These are phyloP conservation scores for Leptopilina drosophilae DNA, from an alignment of 2,888 invertebrate genomes.

Conservation along the genomic window DNA sequence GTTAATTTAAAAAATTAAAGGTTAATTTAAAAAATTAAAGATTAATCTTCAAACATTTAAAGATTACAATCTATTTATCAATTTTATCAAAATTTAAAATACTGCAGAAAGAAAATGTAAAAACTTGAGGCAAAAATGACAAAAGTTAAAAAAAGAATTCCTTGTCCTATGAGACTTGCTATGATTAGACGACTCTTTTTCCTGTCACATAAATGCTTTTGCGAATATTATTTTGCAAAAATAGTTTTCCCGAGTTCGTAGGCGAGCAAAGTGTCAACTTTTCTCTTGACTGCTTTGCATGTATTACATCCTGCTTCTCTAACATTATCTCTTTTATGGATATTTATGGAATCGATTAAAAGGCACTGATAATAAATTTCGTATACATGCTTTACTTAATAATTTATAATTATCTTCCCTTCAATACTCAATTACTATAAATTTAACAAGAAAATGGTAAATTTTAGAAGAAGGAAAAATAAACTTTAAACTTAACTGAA, in stretches of 20 bases:
- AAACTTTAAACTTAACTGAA: too few relatives aligned
- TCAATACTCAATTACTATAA: too few relatives aligned
- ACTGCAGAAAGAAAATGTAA: neutral
- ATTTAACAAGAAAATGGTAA: too few relatives aligned
- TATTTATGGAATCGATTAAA: neutral
- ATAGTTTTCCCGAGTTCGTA: conserved; percentile 8
- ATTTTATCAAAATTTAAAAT: too few relatives aligned
- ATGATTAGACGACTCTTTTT: conserved; percentile 32
- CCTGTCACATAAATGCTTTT: conserved; percentile 18
- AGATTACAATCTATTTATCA: too few relatives aligned
- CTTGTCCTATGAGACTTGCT: too few relatives aligned
- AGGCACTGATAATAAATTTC: neutral
- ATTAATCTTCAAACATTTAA: too few relatives aligned
- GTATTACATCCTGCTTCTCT: conserved; percentile 43
- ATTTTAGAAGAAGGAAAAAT: too few relatives aligned
- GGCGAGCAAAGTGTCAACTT: conserved; percentile 47
- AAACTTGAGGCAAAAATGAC: conserved; percentile 32
- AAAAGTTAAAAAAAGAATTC: too few relatives aligned
- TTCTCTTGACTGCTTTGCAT: conserved; percentile 61
- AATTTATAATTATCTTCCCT: too few relatives aligned
- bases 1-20: too few relatives aligned
- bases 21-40: too few relatives aligned
- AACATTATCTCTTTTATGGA: conserved; percentile 27
- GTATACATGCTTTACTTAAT: neutral
- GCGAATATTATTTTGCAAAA: conserved; percentile 35